Evolutionary conservation across 2,888 invertebrate species (phyloP), one percentile per base, ranked within the genome.

Genomic region (Podabrus alpinus): DNA sequence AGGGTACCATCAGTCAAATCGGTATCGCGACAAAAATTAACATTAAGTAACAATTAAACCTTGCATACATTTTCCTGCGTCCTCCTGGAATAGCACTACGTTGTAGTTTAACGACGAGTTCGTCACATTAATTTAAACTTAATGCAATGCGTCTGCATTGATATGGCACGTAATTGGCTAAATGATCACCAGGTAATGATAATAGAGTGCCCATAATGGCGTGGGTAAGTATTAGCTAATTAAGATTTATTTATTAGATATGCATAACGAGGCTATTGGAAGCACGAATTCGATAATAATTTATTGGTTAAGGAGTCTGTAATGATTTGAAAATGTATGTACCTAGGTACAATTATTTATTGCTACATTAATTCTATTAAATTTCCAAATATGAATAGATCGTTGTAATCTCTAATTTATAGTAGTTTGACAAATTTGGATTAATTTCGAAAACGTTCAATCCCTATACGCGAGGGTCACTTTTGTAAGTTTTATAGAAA

Each of bases 201-300:
- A 84, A 85, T 85, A 83, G 84, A 84, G 83, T 84, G 83, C 78
- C 83, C 80, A 81, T 84, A 84, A 85, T 83, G 82, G 82, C 81
- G 81, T 80, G 79, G 80, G 80, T 81, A 84, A 83, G 84, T 83
- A 84, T 83, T 81, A 80, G 79, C 83, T 85, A 85, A 85, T 86
- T 86, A 84, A 85, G 85, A 86, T 86, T 83, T 83, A 83, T 82
- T 81, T 83, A 82, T 81, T 82, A 83, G 85, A 85, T 85, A 85
- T 81, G 82, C 83, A 80, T 80, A 77, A 70, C 72, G 72, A 77
- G 77, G 75, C 78, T 75, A 78, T 78, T 77, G 76, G 71, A 79
- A 77, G 76, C 78, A 77, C 75, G 79, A 77, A 72, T 71, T 69
- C 69, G 72, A 73, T 77, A 71, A 72, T 76, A 68, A 77, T 78